Evolutionary conservation across 1,140 invertebrate genomes (phyloP), one percentile per base, ranked within the genome.

Genomic region (Drosophila mauritiana): DNA sequence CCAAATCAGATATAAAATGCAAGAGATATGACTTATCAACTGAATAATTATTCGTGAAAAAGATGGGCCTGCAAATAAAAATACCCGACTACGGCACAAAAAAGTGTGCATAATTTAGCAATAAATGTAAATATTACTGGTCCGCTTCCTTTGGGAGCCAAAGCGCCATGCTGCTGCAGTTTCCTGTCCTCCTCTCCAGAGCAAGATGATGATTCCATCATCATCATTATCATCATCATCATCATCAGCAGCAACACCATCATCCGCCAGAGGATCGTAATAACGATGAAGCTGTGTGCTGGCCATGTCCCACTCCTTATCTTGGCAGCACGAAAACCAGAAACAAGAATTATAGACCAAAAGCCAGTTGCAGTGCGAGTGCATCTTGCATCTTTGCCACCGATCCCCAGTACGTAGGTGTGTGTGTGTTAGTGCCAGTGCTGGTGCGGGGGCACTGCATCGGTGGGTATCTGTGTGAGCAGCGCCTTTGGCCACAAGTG

Each of bases 71-170:
- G 72, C 58, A 56, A 75, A 75, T 74, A 75, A 65, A 75, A 70
- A 70, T 70, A 70, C 67, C 67, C 40, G 67, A 17, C 57, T 57
- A 57, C 51, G 40, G 52, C 12, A 78, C 45, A 64, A 84, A 77
- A 88, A 88, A 65, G 79, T 88, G 82, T 88, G 84, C 84, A 88
- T 88, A 88, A 88, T 88, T 88, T 89, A 80, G 84, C 84, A 88
- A 88, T 88, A 88, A 88, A 88, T 88, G 84, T 88, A 89, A 88
- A 88, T 88, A 89, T 88, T 89, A 89, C 84, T 89, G 68, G 84
- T 89, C 74, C 45, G 84, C 84, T 88, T 88, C 84, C 83, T 88
- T 83, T 86, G 83, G 83, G 83, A 86, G 73, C 75, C 76, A 77
- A 67, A 83, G 84, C 84, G 84, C 84, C 84, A 73, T 69, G 73